A percentile compares a stretch with the other conserved stretches of the same genome.
phyloP scores from a whole-genome alignment of 2,113 vertebrate genomes.

The Oreocharis arfaki region DNA sequence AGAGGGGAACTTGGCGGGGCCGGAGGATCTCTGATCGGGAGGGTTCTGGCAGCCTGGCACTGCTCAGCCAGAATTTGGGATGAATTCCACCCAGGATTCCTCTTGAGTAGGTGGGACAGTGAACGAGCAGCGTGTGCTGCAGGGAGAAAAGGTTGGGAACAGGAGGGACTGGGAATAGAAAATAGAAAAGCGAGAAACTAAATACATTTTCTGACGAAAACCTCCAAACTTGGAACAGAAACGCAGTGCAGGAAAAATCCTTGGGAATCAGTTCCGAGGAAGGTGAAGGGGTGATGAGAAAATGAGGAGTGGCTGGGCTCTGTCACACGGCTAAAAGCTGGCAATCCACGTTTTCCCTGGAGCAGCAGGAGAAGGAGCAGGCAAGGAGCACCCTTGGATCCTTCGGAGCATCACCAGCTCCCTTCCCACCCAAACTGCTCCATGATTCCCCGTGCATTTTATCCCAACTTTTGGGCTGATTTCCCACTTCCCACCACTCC shows the following conservation, averaged over 20 bases:
- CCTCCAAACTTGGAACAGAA: neutral
- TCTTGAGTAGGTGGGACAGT: rapidly evolving
- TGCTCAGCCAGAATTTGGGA: neutral
- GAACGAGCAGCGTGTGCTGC: rapidly evolving
- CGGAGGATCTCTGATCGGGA: neutral
- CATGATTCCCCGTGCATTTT: rapidly evolving
- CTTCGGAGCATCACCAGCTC: neutral
- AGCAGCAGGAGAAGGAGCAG: neutral
- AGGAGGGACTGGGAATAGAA: rapidly evolving
- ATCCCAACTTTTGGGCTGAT: rapidly evolving
- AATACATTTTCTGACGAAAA: neutral
- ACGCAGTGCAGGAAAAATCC: neutral
- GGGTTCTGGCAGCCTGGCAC: neutral
- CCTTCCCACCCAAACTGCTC: neutral
- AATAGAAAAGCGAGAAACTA: neutral
- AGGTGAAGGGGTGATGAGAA: neutral
- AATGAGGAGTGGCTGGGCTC: neutral
- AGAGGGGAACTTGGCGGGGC: neutral
- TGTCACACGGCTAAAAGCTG: rapidly evolving
- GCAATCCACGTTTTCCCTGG: rapidly evolving
- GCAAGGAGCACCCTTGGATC: neutral
- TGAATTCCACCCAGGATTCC: neutral
- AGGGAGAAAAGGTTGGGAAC: neutral
- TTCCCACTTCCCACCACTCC: rapidly evolving
- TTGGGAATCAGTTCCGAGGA: neutral